Evolutionary conservation across 2,797 vertebrate species (phyloP), one percentile per base, ranked within the genome.

Genomic region (Mormyrus hasselquistii): DNA sequence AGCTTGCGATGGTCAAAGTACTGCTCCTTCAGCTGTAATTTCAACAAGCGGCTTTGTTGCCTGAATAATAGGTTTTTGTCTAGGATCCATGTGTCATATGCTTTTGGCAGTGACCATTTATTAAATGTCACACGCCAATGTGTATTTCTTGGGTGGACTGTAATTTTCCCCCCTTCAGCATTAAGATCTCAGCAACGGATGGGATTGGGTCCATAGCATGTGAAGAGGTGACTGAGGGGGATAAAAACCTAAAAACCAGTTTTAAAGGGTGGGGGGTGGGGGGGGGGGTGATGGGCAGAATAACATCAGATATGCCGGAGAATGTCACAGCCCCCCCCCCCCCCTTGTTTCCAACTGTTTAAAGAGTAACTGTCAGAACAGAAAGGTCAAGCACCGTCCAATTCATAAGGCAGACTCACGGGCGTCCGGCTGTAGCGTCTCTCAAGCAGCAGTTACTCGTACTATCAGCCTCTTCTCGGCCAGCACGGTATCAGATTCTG

Each of bases 291-390:
- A 47, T 82, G 38, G 41, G 19, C 8, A 44, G 88, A 79, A 82
- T 49, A 47, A 50, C 79, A 50, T 16, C 52, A 44, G 50, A 83
- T 22, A 55, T 34, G 6, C 29, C 29, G 6, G 73, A 88, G 69
- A 87, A 87, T 47, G 73, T 83, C 88, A 83, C n/a, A 44, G 76
- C 22, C 49, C n/a, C 49, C 44, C 62, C 44, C 62, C 87, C 44
- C 69, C 55, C 19, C 87, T 34, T 88, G 29, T 55, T 83, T 57
- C 88, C 88, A 16, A 73, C 87, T 88, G 29, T 83, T 88, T 83
- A 38, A 41, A 88, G 49, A 88, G 88, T 57, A 50, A 88, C 52
- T 55, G 41, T 88, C 76, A 59, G 73, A 53, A 57, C 29, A 83
- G 53, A 84, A 59, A 83, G 53, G 79, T 82, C 76, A 83, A 65